A percentile compares a stretch with the other conserved stretches of the same genome.
These are phyloP conservation scores for Thalassarche chlororhynchos DNA, from an alignment of 2,113 vertebrate genomes.

Conservation along the genomic window DNA sequence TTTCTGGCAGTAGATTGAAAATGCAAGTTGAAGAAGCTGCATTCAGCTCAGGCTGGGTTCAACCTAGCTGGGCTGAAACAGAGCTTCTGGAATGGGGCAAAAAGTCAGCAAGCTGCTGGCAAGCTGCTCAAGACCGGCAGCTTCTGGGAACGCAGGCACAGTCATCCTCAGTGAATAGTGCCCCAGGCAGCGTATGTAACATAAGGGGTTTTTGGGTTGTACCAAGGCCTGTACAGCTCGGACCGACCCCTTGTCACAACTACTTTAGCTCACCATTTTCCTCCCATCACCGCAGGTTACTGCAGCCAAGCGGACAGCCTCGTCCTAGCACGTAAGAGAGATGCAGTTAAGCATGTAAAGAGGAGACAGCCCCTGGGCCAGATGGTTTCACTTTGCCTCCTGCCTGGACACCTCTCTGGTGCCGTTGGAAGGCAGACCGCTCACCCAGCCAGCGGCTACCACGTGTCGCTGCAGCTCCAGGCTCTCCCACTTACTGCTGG, in stretches of 20 bases:
- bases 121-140: background rate
- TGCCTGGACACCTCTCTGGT: background rate
- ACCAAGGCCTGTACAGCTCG: background rate
- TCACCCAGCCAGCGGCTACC: background rate
- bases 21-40: background rate
- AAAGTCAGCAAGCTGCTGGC: background rate
- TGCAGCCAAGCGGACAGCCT: background rate
- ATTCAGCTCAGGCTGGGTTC: background rate
- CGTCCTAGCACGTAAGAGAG: background rate
- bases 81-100: background rate
- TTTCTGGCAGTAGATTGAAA: background rate
- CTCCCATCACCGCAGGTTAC: background rate
- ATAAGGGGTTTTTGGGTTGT: background rate
- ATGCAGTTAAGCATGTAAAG: rapidly evolving
- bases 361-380: background rate
- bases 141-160: background rate
- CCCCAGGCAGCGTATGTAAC: background rate
- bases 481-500: background rate
- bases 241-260: background rate
- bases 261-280: background rate
- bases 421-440: background rate
- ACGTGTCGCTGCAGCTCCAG: rapidly evolving
- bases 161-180: background rate
- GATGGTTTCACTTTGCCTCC: background rate
- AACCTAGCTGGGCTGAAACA: background rate